These are phyloP conservation scores for Sylvicola fuscatus DNA, from an alignment of 2,888 invertebrate genomes.

Conservation along the genomic window DNA sequence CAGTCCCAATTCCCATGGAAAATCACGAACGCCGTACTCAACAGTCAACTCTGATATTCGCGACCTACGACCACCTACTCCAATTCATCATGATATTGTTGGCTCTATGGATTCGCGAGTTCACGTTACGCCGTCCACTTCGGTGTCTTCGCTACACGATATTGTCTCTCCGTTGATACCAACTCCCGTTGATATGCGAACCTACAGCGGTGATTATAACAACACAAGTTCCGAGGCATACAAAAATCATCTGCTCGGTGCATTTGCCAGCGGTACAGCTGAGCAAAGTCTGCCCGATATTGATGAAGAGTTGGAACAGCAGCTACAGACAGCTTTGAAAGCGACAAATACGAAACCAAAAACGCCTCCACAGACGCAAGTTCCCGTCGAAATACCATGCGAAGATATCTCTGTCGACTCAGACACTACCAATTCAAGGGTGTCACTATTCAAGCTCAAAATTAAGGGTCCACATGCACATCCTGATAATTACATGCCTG, in stretches of 20 bases:
- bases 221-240: conserved; percentile 35
- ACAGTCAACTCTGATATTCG: conserved; percentile 21
- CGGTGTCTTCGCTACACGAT: conserved; percentile 6
- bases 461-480: conserved; percentile 77
- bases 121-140: conserved; percentile 8
- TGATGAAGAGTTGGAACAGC: conserved; percentile 61
- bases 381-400: conserved; percentile 22
- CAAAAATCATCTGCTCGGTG: conserved; percentile 39
- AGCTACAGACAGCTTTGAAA: conserved; percentile 44
- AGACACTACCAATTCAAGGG: conserved; percentile 37
- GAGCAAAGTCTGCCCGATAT: conserved; percentile 51
- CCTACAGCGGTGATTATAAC: conserved; percentile 40
- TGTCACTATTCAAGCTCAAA: conserved; percentile 64
- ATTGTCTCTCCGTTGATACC: conserved; percentile 40
- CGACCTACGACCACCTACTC: conserved; percentile 28
- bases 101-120: conserved; percentile 10
- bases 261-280: conserved; percentile 44
- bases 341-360: conserved; percentile 30
- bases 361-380: conserved; percentile 14
- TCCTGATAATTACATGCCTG: conserved; percentile 43
- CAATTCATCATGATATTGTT: conserved; percentile 6
- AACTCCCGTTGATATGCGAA: conserved; percentile 79
- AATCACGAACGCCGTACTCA: conserved; percentile 1
- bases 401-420: conserved; percentile 26
- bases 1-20: conserved; percentile 4